phyloP scores from a whole-genome alignment of 2,888 invertebrate genomes.

The Nomada hirtipes region DNA sequence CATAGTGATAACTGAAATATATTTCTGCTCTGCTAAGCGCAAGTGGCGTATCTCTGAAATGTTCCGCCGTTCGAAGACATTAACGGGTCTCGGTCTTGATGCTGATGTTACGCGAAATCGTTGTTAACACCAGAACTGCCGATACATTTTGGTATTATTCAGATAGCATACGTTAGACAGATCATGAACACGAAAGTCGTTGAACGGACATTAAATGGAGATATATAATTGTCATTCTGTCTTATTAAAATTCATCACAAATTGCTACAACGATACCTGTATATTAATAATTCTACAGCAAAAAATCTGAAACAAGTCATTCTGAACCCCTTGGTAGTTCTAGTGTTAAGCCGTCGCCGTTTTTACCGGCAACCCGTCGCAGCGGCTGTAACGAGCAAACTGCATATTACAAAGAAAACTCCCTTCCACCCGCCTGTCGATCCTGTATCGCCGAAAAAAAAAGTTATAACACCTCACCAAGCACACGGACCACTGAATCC shows the following conservation, averaged over 20 bases:
- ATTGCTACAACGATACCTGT: no score
- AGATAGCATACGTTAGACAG: no score
- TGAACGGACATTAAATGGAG: no score
- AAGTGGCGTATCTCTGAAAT: constrained; percentile 49
- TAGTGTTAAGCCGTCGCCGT: background rate
- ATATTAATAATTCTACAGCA: no score
- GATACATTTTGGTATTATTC: no score
- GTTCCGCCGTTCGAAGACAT: constrained; percentile 41
- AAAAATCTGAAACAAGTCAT: no score
- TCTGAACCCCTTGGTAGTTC: no score
- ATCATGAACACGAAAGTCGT: no score
- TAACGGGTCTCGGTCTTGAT: constrained; percentile 48
- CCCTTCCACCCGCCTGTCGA: background rate
- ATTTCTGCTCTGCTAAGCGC: constrained; percentile 64
- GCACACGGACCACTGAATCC: constrained; percentile 43
- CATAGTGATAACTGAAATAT: constrained; percentile 62
- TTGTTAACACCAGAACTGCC: background rate
- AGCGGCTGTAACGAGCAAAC: background rate
- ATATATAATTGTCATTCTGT: no score
- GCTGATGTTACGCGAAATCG: constrained; percentile 49
- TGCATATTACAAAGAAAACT: background rate
- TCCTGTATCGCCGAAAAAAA: constrained; percentile 41
- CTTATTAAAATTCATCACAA: no score
- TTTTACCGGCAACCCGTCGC: background rate
- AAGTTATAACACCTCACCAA: constrained; percentile 62